Evolutionary conservation across 2,113 vertebrate species (phyloP).

Genomic region (Pipa parva): DNA sequence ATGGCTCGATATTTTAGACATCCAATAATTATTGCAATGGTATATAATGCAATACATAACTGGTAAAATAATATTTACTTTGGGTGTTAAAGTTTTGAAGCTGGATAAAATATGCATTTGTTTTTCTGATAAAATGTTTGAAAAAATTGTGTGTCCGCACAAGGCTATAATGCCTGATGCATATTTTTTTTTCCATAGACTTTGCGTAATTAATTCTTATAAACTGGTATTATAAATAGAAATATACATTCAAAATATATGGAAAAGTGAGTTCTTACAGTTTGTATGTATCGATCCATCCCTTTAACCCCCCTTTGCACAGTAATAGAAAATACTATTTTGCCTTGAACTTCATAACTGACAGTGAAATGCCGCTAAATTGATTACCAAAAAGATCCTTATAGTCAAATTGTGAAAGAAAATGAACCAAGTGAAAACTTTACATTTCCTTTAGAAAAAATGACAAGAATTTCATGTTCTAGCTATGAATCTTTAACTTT

Average conservation of each 20-base stretch:
- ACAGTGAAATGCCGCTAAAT: slow-evolving; percentile 82
- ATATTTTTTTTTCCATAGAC: slow-evolving; percentile 60
- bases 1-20: slow-evolving; percentile 71
- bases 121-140: slow-evolving; percentile 69
- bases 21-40: slow-evolving; percentile 78
- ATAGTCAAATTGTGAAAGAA: slow-evolving; percentile 83
- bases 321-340: slow-evolving; percentile 87
- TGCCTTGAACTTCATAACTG: slow-evolving; percentile 80
- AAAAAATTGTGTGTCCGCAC: slow-evolving; percentile 59
- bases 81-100: slow-evolving; percentile 74
- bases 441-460: slow-evolving; percentile 81
- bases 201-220: slow-evolving; percentile 78
- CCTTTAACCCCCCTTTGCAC: slow-evolving; percentile 66
- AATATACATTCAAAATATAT: slow-evolving; percentile 84
- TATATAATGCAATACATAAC: slow-evolving; percentile 76
- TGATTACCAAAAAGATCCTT: slow-evolving; percentile 81
- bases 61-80: slow-evolving; percentile 72
- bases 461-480: slow-evolving; percentile 80
- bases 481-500: slow-evolving; percentile 80
- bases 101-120: slow-evolving; percentile 75
- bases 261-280: slow-evolving; percentile 78
- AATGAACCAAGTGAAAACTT: slow-evolving; percentile 82
- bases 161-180: slow-evolving; percentile 67
- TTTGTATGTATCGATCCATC: slow-evolving; percentile 76
- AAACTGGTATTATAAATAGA: slow-evolving; percentile 85